Percentiles rank a stretch among this genome's conserved stretches.
phyloP scores from a whole-genome alignment of 2,113 vertebrate species.

The Echinops telfairi region DNA sequence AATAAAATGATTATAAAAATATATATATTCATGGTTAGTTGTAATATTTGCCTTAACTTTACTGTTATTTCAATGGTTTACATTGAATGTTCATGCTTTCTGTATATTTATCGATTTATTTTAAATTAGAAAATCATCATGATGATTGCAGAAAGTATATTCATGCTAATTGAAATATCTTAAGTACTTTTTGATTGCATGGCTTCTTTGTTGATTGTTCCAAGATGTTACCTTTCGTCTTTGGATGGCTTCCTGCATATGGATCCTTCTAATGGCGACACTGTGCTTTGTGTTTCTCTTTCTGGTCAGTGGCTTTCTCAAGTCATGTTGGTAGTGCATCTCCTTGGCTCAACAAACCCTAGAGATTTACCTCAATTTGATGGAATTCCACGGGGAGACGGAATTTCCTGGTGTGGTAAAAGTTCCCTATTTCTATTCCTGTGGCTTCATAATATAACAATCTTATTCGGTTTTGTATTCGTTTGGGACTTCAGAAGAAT shows the following conservation, averaged over 20 bases:
- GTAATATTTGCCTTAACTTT: background rate
- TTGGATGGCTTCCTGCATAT: background rate
- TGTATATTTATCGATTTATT: background rate
- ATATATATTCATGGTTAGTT: background rate
- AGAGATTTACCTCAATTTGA: background rate
- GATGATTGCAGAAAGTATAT: background rate
- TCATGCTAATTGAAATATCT: background rate
- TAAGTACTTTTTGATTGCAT: background rate
- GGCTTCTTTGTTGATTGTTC: background rate
- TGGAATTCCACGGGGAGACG: background rate
- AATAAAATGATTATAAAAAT: too few relatives aligned
- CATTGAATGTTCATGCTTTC: background rate
- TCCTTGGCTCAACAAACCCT: background rate
- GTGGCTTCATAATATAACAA: background rate
- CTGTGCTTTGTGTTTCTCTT: background rate
- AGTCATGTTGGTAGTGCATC: background rate
- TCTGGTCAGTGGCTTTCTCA: background rate
- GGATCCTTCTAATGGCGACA: background rate
- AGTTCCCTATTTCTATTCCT: background rate
- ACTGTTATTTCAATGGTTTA: background rate
- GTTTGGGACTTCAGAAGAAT: too few relatives aligned
- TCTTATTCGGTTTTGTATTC: background rate
- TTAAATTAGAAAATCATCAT: background rate
- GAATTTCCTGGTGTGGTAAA: background rate
- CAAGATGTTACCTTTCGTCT: background rate